Conservation (phyloP, 2,113 vertebrate species). For the Cebus imitator region DNA sequence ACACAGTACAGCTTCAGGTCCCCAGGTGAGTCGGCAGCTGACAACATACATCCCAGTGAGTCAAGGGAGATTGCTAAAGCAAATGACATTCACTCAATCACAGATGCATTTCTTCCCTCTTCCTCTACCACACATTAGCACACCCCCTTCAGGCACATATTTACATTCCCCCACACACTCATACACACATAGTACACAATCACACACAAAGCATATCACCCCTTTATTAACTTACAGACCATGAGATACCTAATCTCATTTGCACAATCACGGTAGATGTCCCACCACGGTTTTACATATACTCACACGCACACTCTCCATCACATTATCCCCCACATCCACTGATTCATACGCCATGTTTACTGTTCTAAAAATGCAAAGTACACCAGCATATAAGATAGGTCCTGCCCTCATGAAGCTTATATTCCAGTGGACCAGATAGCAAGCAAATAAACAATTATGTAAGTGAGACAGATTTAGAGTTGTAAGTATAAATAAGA, state of each 20-base stretch:
- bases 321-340: background rate
- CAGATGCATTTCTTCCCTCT: background rate
- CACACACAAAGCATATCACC: background rate
- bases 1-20: background rate
- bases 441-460: background rate
- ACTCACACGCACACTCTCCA: background rate
- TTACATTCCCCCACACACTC: background rate
- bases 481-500: background rate
- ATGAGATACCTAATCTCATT: background rate
- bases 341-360: too few relatives aligned
- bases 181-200: too few relatives aligned
- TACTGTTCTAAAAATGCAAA: background rate
- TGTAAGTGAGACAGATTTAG: background rate
- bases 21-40: background rate
- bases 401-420: too few relatives aligned
- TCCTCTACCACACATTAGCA: background rate
- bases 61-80: background rate
- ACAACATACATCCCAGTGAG: background rate
- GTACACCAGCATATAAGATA: background rate
- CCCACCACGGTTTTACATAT: background rate
- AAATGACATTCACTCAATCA: background rate
- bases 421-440: background rate
- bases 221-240: background rate
- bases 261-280: background rate
- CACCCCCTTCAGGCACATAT: background rate